Evolutionary conservation across 2,113 vertebrate species (phyloP).

Genomic region (Phalacrocorax pelagicus): DNA sequence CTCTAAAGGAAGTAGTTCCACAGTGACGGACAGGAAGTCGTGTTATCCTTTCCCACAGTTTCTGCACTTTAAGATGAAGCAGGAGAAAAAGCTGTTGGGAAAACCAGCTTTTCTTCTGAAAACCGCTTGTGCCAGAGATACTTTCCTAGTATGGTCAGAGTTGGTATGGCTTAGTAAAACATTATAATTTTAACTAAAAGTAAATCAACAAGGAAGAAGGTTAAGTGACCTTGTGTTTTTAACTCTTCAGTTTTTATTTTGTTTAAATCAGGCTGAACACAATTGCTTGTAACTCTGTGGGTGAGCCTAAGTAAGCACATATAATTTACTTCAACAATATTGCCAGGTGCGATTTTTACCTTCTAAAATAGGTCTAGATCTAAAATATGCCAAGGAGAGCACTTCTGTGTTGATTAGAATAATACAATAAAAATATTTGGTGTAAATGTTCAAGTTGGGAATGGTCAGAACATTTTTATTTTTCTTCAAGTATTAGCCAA

Average conservation of each 20-base stretch:
- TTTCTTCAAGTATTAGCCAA: not conserved
- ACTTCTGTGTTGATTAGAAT: not conserved
- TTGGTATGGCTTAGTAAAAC: slow-evolving; percentile 40
- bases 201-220: slow-evolving; percentile 53
- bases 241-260: slow-evolving; percentile 57
- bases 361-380: not conserved
- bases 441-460: not conserved
- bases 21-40: slow-evolving; percentile 77
- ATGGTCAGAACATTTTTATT: not conserved
- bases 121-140: slow-evolving; percentile 72
- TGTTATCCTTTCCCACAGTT: slow-evolving; percentile 48
- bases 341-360: not conserved
- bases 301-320: slow-evolving; percentile 60
- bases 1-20: slow-evolving; percentile 91
- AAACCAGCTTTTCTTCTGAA: slow-evolving; percentile 68
- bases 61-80: slow-evolving; percentile 73
- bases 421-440: not conserved
- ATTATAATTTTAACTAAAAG: not conserved
- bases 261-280: slow-evolving; percentile 29
- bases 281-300: slow-evolving; percentile 6
- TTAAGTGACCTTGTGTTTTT: slow-evolving; percentile 75
- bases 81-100: slow-evolving; percentile 64
- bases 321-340: not conserved
- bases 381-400: not conserved
- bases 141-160: slow-evolving; percentile 41